Conservation (phyloP, 2,888 invertebrate genomes). For the Rugalucina vietnamica region DNA sequence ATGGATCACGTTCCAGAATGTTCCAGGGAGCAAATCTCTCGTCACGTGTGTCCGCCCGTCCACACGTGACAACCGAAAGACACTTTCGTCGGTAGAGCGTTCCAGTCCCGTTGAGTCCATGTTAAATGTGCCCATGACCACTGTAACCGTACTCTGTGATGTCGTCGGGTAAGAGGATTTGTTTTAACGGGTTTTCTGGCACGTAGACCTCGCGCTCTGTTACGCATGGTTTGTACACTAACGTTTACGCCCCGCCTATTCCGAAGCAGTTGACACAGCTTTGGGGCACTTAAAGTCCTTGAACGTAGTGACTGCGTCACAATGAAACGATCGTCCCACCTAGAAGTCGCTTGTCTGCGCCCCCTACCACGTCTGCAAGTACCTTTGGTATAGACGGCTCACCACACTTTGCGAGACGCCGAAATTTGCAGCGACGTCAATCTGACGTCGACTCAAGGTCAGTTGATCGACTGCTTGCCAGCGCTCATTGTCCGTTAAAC, state of each 20-base stretch:
- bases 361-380: neutral
- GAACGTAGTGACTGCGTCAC: neutral
- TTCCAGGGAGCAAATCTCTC: slow-evolving; percentile 24
- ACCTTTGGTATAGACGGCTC: slow-evolving; percentile 5
- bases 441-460: neutral
- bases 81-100: slow-evolving; percentile 28
- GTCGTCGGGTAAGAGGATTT: slow-evolving; percentile 2
- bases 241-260: neutral
- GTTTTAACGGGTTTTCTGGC: neutral
- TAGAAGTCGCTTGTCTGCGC: neutral
- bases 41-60: slow-evolving; percentile 29
- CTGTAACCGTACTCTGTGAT: slow-evolving; percentile 4
- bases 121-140: slow-evolving; percentile 7
- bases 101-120: slow-evolving; percentile 27
- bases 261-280: neutral
- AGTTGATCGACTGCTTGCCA: neutral
- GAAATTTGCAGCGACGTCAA: slow-evolving; percentile 3
- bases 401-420: slow-evolving; percentile 13
- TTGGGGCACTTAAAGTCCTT: slow-evolving; percentile 3
- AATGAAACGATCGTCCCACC: neutral
- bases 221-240: neutral
- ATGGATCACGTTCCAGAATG: slow-evolving; percentile 9
- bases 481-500: slow-evolving; percentile 14
- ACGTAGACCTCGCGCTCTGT: neutral
- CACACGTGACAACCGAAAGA: slow-evolving; percentile 18